Evolutionary conservation across 2,888 invertebrate species (phyloP).

Genomic region (Hirtodrosophila alboralis): DNA sequence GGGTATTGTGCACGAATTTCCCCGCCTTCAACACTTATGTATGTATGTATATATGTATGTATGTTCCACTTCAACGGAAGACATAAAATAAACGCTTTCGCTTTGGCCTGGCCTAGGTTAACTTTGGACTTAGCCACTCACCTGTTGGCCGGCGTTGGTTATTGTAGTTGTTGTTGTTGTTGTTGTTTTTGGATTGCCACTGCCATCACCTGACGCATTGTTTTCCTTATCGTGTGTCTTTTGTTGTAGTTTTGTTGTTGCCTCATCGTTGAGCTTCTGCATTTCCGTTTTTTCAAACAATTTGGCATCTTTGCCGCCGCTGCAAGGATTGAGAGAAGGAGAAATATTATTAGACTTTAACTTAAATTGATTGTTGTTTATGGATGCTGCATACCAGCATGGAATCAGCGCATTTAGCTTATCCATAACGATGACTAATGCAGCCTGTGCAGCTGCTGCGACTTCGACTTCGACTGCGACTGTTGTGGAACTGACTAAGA

Average conservation of each 20-base stretch:
- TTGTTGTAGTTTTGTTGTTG: slow-evolving; percentile 32
- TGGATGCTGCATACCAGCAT: slow-evolving; percentile 52
- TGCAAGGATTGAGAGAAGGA: slow-evolving; percentile 29
- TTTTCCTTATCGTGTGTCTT: slow-evolving; percentile 42
- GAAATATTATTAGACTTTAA: not conserved
- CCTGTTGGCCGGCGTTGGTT: slow-evolving; percentile 51
- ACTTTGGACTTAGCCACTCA: slow-evolving; percentile 30
- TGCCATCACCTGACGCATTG: slow-evolving; percentile 50
- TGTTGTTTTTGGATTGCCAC: slow-evolving; percentile 28
- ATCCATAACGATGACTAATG: slow-evolving; percentile 72
- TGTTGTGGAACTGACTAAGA: slow-evolving; percentile 37
- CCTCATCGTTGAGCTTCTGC: slow-evolving; percentile 60
- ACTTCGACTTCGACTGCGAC: slow-evolving; percentile 13
- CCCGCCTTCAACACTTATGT: no score
- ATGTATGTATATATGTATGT: no score
- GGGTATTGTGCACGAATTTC: slow-evolving; percentile 1
- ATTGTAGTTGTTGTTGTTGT: slow-evolving; percentile 27
- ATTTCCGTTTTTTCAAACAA: slow-evolving; percentile 66
- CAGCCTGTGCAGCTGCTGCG: slow-evolving; percentile 20
- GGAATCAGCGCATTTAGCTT: slow-evolving; percentile 65
- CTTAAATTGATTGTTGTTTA: no score
- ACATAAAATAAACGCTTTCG: slow-evolving; percentile 29
- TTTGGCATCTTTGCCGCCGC: slow-evolving; percentile 74
- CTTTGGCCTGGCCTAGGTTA: slow-evolving; percentile 43
- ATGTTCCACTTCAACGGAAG: not conserved